Evolutionary conservation across 53 echinoderm and acorn worm genomes (phyloP).

Genomic region (Henricia sp.): DNA sequence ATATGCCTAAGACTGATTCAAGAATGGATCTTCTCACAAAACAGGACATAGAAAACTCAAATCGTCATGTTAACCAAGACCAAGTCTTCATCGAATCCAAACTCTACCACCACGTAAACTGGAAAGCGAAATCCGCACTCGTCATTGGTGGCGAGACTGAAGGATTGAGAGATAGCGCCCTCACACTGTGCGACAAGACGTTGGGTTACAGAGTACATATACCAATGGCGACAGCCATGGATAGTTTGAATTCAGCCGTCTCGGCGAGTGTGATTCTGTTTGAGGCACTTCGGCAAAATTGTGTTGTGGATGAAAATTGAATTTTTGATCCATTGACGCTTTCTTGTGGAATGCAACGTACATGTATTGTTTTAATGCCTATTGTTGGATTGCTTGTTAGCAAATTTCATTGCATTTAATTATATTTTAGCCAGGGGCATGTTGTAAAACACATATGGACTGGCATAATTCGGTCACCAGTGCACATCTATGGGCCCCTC

Average conservation of each 20-base stretch:
- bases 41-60: neutral
- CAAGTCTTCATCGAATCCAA: conserved; percentile 23
- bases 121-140: conserved; percentile 70
- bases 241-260: conserved; percentile 90
- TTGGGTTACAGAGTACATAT: conserved; percentile 76
- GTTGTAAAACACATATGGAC: too few species aligned
- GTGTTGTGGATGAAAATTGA: neutral
- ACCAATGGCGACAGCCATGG: conserved; percentile 74
- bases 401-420: too few species aligned
- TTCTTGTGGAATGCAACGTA: neutral
- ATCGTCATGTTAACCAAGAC: conserved; percentile 4
- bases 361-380: too few species aligned
- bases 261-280: conserved; percentile 82
- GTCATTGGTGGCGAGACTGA: conserved; percentile 93
- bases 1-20: neutral
- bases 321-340: neutral
- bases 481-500: too few species aligned
- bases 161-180: conserved; percentile 76
- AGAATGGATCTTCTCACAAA: neutral
- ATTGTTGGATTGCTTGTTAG: too few species aligned
- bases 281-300: conserved; percentile 86
- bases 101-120: conserved; percentile 61
- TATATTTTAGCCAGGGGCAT: too few species aligned
- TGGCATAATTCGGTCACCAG: too few species aligned
- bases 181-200: conserved; percentile 67